Evolutionary conservation across 2,113 vertebrate species (phyloP).

Genomic region (Ranitomeya variabilis): DNA sequence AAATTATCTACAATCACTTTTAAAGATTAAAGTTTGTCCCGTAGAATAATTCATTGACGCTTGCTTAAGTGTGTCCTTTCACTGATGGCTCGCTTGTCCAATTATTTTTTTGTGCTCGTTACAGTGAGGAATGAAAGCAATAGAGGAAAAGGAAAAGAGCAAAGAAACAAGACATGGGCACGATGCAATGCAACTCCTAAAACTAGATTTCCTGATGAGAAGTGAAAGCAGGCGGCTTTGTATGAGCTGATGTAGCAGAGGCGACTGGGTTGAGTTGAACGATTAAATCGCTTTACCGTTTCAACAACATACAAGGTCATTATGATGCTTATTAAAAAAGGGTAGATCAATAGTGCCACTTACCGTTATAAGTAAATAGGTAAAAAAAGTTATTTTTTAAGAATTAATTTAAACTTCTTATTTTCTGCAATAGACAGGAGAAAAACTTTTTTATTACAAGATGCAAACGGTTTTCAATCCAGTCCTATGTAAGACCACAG

Average conservation of each 20-base stretch:
- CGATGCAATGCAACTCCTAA: not conserved
- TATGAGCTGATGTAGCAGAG: not conserved
- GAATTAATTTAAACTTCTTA: not conserved
- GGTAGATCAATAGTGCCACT: not conserved
- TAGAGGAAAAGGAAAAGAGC: constrained; percentile 61
- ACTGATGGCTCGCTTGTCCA: constrained; percentile 77
- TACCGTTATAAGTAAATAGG: not conserved
- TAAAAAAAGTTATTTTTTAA: not conserved
- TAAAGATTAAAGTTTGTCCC: constrained; percentile 86
- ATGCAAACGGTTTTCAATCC: not conserved
- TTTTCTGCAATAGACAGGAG: not conserved
- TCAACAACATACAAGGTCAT: too few relatives aligned
- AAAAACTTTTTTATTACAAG: not conserved
- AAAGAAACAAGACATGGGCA: constrained; percentile 31
- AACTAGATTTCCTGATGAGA: constrained; percentile 63
- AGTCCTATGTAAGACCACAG: not conserved
- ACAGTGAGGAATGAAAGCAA: constrained; percentile 76
- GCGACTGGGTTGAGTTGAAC: not conserved
- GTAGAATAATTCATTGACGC: constrained; percentile 79
- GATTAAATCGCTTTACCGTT: not conserved
- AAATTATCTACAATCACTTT: constrained; percentile 88
- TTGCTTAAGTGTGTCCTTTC: constrained; percentile 78
- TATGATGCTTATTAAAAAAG: not conserved
- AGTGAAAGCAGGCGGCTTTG: not conserved
- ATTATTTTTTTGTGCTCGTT: constrained; percentile 80